Percentiles rank a stretch among this genome's conserved stretches.
Conservation (phyloP, 2,888 invertebrate genomes). For the Cantharis rufa region DNA sequence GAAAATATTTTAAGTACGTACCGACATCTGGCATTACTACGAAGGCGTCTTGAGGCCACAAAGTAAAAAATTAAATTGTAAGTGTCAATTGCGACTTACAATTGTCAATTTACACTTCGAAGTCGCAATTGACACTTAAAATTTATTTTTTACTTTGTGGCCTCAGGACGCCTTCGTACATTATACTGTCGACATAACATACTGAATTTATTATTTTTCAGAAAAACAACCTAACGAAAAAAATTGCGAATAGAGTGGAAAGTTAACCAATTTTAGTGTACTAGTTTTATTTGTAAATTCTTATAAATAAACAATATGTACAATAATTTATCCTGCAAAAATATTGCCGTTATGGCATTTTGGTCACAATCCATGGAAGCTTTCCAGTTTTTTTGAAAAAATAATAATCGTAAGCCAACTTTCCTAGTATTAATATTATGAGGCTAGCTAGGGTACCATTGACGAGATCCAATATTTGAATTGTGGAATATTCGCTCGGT, state of each 20-base stretch:
- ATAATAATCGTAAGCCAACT: constrained; percentile 82
- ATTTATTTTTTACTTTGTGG: too few species aligned
- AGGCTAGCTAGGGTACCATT: constrained; percentile 70
- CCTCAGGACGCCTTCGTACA: too few species aligned
- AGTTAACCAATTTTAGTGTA: not conserved
- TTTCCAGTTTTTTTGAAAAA: constrained; percentile 77
- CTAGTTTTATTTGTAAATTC: not conserved
- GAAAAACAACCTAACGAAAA: not conserved
- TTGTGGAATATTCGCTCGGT: constrained; percentile 59
- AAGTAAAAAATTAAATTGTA: too few species aligned
- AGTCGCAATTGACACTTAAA: too few species aligned
- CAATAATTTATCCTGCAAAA: not conserved
- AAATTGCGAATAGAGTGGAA: not conserved
- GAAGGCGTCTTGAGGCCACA: too few species aligned
- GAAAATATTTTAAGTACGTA: constrained; percentile 13
- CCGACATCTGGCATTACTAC: not conserved
- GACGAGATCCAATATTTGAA: constrained; percentile 71
- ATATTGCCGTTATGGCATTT: constrained; percentile 65
- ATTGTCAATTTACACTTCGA: too few species aligned
- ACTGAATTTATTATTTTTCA: not conserved
- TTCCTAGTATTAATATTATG: constrained; percentile 72
- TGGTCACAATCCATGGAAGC: constrained; percentile 82
- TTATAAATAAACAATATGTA: not conserved
- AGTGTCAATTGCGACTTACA: too few species aligned
- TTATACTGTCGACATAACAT: not conserved